A percentile compares a stretch with the other conserved stretches of the same genome.
These are phyloP conservation scores for Trissolcus brochymenae DNA, from an alignment of 2,888 invertebrate species.

Conservation along the genomic window DNA sequence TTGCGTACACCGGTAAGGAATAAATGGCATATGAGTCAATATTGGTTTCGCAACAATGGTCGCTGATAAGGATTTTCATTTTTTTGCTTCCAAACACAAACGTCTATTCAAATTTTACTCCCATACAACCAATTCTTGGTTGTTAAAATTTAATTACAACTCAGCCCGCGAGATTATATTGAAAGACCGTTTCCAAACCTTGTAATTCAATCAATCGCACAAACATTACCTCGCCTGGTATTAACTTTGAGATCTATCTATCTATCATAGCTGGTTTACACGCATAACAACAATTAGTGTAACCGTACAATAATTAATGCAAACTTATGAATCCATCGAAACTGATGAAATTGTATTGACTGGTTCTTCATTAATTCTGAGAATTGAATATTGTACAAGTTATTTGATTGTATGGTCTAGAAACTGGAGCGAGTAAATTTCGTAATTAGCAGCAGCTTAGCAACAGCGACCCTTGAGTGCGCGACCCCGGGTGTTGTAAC, in stretches of 20 bases:
- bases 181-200: too few species aligned
- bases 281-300: too few species aligned
- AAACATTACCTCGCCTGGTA: too few species aligned
- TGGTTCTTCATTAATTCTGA: neutral
- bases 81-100: too few species aligned
- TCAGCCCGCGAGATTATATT: too few species aligned
- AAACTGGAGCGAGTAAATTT: too few species aligned
- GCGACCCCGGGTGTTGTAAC: slow-evolving; percentile 63
- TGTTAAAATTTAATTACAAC: too few species aligned
- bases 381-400: slow-evolving; percentile 1
- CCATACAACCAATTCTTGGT: neutral
- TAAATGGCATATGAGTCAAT: neutral
- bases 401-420: neutral
- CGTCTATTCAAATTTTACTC: neutral
- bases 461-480: slow-evolving; percentile 30
- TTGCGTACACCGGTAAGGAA: neutral
- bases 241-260: too few species aligned
- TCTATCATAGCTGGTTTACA: too few species aligned
- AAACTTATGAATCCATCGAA: too few species aligned
- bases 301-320: neutral
- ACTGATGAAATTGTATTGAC: neutral
- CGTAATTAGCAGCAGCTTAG: slow-evolving; percentile 22
- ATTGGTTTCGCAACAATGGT: neutral
- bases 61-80: neutral
- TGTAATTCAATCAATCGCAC: too few species aligned